phyloP scores from a whole-genome alignment of 1,140 invertebrate genomes.

The Cyphomyrmex costatus region DNA sequence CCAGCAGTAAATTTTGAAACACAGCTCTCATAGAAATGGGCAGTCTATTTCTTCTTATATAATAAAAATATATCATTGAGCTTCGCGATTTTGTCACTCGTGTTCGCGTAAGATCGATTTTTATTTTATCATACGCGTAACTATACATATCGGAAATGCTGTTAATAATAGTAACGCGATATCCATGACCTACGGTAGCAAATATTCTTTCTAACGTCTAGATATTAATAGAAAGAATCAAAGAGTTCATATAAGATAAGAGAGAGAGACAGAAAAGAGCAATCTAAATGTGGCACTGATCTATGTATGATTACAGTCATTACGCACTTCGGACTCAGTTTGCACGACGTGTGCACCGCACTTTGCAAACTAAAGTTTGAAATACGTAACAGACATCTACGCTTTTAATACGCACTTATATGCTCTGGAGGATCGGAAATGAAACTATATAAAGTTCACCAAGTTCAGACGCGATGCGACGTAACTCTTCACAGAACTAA shows the following conservation, averaged over 20 bases:
- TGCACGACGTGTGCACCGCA: neutral
- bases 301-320: conserved; percentile 19
- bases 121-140: conserved; percentile 14
- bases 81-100: neutral
- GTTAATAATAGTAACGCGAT: conserved; percentile 45
- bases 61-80: neutral
- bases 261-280: conserved; percentile 29
- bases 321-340: conserved; percentile 18
- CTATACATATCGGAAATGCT: conserved; percentile 8
- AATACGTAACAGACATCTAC: neutral
- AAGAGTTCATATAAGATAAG: neutral
- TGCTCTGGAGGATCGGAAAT: neutral
- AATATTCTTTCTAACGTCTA: conserved; percentile 18
- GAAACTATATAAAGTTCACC: conserved; percentile 13
- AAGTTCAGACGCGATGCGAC: conserved; percentile 1
- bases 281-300: conserved; percentile 18
- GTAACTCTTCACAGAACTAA: neutral
- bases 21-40: no score
- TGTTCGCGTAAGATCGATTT: neutral
- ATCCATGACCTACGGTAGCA: conserved; percentile 22
- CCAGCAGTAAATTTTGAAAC: no score
- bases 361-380: conserved; percentile 12
- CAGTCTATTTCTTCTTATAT: no score
- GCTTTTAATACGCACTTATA: conserved; percentile 26
- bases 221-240: conserved; percentile 43